Evolutionary conservation across 2,888 invertebrate species (phyloP).

Genomic region (Orthonychiurus folsomi): DNA sequence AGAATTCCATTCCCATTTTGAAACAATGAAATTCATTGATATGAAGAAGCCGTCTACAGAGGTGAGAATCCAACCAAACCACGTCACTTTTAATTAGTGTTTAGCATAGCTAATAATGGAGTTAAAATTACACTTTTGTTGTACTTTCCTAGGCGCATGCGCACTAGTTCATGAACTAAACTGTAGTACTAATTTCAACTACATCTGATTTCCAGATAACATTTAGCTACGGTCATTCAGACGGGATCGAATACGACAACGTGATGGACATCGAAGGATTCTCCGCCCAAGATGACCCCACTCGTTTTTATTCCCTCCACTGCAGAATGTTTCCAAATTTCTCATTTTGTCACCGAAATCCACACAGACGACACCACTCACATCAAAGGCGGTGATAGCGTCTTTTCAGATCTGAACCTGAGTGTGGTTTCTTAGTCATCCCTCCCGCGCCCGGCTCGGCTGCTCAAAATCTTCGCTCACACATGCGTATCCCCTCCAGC

Average conservation of each 20-base stretch:
- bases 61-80: constrained; percentile 21
- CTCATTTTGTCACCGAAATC: constrained; percentile 75
- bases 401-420: too few species aligned
- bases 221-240: constrained; percentile 35
- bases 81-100: background rate
- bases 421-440: too few species aligned
- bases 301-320: constrained; percentile 72
- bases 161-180: too few species aligned
- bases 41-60: constrained; percentile 39
- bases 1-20: constrained; percentile 39
- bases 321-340: constrained; percentile 79
- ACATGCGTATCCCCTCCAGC: too few species aligned
- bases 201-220: constrained; percentile 32
- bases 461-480: too few species aligned
- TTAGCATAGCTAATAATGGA: background rate
- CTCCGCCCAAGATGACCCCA: constrained; percentile 34
- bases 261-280: constrained; percentile 36
- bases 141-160: too few species aligned
- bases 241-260: constrained; percentile 32
- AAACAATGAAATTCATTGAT: constrained; percentile 40
- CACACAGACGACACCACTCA: too few species aligned
- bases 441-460: too few species aligned
- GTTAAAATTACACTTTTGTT: background rate
- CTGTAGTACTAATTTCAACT: too few species aligned
- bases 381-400: background rate